Conservation (phyloP, 2,797 vertebrate genomes). For the Enteromius treurensis region DNA sequence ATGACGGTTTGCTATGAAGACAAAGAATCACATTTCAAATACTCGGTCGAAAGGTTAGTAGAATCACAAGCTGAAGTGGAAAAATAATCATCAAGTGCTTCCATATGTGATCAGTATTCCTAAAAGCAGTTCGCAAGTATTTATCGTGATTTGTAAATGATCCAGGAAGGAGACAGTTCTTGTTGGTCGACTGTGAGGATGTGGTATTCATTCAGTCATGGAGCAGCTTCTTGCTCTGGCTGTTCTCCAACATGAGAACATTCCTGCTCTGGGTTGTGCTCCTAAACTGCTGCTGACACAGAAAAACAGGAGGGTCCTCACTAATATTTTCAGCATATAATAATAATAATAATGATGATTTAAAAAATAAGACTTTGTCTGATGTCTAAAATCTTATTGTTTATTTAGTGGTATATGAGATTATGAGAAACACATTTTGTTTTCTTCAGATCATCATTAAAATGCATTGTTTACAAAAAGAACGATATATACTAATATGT, state of each 20-base stretch:
- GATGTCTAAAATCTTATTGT: neutral
- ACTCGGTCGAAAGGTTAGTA: too few relatives aligned
- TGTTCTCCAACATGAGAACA: constrained; percentile 53
- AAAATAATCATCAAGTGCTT: constrained; percentile 16
- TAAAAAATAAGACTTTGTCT: neutral
- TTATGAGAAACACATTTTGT: neutral
- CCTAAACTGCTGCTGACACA: constrained; percentile 50
- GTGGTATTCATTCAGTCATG: constrained; percentile 55
- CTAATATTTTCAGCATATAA: constrained; percentile 3
- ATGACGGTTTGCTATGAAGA: neutral
- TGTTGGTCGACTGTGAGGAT: constrained; percentile 43
- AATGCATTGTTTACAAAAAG: constrained; percentile 2
- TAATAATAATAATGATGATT: neutral
- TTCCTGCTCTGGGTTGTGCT: constrained; percentile 58
- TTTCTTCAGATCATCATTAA: neutral
- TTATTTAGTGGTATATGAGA: neutral
- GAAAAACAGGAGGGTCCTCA: constrained; percentile 19
- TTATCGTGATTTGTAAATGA: constrained; percentile 43
- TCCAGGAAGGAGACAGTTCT: constrained; percentile 44
- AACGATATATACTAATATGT: neutral
- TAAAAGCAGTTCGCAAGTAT: constrained; percentile 30
- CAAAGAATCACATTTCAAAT: neutral
- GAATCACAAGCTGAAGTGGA: neutral
- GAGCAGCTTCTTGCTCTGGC: constrained; percentile 54
- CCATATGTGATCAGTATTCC: constrained; percentile 18